phyloP scores from a whole-genome alignment of 2,888 invertebrate genomes.

The Aphodius granarius region DNA sequence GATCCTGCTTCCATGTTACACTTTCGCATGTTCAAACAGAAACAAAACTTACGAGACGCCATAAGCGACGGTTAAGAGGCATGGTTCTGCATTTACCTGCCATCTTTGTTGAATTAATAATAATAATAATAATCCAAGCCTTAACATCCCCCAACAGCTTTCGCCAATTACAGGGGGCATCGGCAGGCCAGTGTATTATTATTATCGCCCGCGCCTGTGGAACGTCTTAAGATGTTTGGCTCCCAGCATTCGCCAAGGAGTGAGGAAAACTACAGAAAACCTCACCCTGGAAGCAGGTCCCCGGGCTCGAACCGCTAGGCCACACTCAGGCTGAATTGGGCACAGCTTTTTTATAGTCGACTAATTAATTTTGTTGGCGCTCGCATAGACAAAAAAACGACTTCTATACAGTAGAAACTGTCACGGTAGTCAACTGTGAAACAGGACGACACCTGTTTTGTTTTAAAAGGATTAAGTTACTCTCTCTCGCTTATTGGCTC shows the following conservation, averaged over 20 bases:
- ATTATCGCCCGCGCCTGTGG: too few relatives aligned
- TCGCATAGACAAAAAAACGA: constrained; percentile 3
- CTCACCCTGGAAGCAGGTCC: too few relatives aligned
- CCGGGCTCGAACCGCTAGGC: too few relatives aligned
- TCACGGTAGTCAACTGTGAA: constrained; percentile 20
- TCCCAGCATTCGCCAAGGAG: too few relatives aligned
- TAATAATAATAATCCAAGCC: too few relatives aligned
- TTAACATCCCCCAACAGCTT: too few relatives aligned
- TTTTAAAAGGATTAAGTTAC: constrained; percentile 21
- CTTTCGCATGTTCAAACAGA: not conserved
- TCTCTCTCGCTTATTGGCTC: not conserved
- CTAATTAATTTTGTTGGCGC: not conserved
- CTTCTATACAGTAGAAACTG: constrained; percentile 18
- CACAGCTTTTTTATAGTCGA: not conserved
- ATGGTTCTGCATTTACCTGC: constrained; percentile 1
- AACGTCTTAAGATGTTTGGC: too few relatives aligned
- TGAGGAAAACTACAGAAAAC: too few relatives aligned
- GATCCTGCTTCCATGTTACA: too few relatives aligned
- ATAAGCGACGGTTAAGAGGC: not conserved
- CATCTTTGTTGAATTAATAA: not conserved
- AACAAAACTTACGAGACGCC: not conserved
- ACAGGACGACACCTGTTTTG: constrained; percentile 25
- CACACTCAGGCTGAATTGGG: too few relatives aligned
- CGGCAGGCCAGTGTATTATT: too few relatives aligned
- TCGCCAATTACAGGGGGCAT: too few relatives aligned